Percentiles rank a stretch among this genome's conserved stretches.
These are phyloP conservation scores for Phycodurus eques DNA, from an alignment of 2,113 vertebrate species.

Conservation along the genomic window DNA sequence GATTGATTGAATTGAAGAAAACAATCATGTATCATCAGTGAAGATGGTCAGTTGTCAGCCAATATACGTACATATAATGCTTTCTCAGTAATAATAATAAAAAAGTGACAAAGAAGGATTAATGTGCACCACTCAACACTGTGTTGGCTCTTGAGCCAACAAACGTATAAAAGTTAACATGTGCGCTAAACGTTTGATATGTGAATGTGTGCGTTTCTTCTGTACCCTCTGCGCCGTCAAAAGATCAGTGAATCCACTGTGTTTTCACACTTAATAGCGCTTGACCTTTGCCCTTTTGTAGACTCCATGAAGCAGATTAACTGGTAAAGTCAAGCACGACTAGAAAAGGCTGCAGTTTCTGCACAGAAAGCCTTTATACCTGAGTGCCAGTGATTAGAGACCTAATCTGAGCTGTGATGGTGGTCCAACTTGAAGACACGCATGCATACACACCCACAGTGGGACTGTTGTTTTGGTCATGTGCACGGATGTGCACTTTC, in stretches of 20 bases:
- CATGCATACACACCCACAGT: conserved; percentile 8
- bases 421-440: conserved; percentile 47
- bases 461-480: conserved; percentile 5
- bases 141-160: conserved; percentile 30
- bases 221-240: conserved; percentile 26
- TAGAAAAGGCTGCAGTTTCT: conserved; percentile 43
- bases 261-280: conserved; percentile 61
- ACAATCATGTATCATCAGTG: conserved; percentile 46
- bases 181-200: conserved; percentile 44
- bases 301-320: conserved; percentile 61
- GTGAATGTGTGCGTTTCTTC: conserved; percentile 61
- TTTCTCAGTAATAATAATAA: conserved; percentile 42
- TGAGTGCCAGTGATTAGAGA: conserved; percentile 55
- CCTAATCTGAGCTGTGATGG: conserved; percentile 60
- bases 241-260: conserved; percentile 53
- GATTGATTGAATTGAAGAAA: conserved; percentile 38
- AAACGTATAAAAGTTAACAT: conserved; percentile 47
- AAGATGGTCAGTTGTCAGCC: conserved; percentile 39
- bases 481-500: neutral
- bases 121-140: conserved; percentile 36
- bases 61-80: conserved; percentile 30
- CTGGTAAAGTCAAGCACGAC: conserved; percentile 41
- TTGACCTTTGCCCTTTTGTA: conserved; percentile 49
- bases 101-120: conserved; percentile 40
- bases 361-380: conserved; percentile 67